Percentiles rank a stretch among this genome's conserved stretches.
phyloP scores from a whole-genome alignment of 1,140 invertebrate species.

The Euwallacea fornicatus region DNA sequence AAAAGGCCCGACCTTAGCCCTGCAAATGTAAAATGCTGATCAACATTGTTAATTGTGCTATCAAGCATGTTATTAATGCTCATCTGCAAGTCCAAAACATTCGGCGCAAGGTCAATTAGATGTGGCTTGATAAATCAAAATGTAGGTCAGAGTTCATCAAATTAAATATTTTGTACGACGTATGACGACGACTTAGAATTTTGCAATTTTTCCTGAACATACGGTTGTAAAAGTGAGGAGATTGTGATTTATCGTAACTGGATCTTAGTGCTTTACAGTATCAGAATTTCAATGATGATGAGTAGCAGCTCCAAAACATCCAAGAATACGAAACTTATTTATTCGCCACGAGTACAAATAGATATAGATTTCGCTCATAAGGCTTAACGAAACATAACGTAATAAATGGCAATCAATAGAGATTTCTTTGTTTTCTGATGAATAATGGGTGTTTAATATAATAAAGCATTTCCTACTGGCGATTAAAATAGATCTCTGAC shows the following conservation, averaged over 20 bases:
- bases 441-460: neutral
- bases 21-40: constrained; percentile 20
- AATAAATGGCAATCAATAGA: constrained; percentile 5
- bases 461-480: neutral
- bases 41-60: constrained; percentile 24
- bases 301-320: too few species aligned
- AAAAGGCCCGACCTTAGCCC: constrained; percentile 17
- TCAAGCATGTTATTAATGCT: constrained; percentile 20
- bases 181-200: too few species aligned
- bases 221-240: too few species aligned
- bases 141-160: constrained; percentile 23
- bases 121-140: constrained; percentile 28
- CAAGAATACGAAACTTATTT: too few species aligned
- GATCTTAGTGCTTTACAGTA: too few species aligned
- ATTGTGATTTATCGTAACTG: too few species aligned
- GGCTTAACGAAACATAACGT: neutral
- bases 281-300: too few species aligned
- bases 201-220: too few species aligned
- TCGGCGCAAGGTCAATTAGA: constrained; percentile 23
- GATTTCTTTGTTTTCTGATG: constrained; percentile 5
- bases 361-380: constrained; percentile 6
- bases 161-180: constrained; percentile 9
- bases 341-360: too few species aligned
- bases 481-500: constrained; percentile 7
- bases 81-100: constrained; percentile 22